Conservation (phyloP, 2,113 vertebrate genomes). For the Otocyon megalotis region DNA sequence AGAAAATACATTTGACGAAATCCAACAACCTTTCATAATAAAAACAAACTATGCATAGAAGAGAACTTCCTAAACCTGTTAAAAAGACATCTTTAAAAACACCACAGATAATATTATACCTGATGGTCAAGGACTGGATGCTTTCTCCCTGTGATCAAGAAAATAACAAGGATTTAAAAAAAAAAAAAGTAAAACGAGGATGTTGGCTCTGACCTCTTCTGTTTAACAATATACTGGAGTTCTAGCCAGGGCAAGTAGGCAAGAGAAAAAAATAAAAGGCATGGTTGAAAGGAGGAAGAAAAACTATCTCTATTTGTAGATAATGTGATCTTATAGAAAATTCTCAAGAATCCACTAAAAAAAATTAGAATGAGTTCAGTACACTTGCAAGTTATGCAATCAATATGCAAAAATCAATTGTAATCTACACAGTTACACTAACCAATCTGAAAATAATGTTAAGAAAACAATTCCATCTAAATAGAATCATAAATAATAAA, state of each 20-base stretch:
- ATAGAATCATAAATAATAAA: neutral
- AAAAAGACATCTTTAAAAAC: neutral
- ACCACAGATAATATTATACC: neutral
- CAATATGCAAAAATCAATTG: neutral
- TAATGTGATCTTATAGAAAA: neutral
- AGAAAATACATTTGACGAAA: neutral
- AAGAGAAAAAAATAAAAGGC: neutral
- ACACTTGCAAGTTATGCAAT: neutral
- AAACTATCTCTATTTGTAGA: neutral
- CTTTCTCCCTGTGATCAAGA: neutral
- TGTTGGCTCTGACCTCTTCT: neutral
- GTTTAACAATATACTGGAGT: neutral
- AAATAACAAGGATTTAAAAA: neutral
- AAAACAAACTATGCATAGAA: neutral
- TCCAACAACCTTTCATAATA: neutral
- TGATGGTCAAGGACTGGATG: neutral
- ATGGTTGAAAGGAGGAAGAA: neutral
- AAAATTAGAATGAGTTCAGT: neutral
- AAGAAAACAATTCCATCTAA: neutral
- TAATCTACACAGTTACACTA: neutral
- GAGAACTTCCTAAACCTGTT: neutral
- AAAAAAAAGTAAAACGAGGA: neutral
- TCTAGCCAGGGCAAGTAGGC: neutral
- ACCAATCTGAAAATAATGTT: slow-evolving; percentile 1
- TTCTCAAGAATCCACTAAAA: slow-evolving; percentile 8